A percentile compares a stretch with the other conserved stretches of the same genome.
These are phyloP conservation scores for Andrena trimmerana DNA, from an alignment of 2,888 invertebrate species.

Conservation along the genomic window DNA sequence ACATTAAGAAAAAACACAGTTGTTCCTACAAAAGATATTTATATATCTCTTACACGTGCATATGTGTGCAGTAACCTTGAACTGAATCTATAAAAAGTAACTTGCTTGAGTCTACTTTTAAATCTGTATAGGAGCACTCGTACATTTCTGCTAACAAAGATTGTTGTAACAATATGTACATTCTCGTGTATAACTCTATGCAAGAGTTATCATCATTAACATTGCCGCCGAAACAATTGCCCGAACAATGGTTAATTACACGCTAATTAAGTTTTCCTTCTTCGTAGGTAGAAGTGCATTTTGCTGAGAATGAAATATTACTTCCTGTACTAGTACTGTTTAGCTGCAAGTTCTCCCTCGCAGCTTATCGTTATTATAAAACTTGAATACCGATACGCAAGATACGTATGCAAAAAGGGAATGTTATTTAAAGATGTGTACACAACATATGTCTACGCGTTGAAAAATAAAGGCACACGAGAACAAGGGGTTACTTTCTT, in stretches of 20 bases:
- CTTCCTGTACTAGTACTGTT: background rate
- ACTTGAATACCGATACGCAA: background rate
- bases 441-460: background rate
- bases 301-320: background rate
- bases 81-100: slow-evolving; percentile 55
- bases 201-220: background rate
- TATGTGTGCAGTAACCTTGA: slow-evolving; percentile 44
- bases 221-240: background rate
- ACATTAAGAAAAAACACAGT: slow-evolving; percentile 20
- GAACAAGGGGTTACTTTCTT: background rate
- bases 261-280: background rate
- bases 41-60: slow-evolving; percentile 11
- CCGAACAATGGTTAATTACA: background rate
- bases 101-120: slow-evolving; percentile 41
- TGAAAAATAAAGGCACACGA: background rate
- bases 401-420: background rate
- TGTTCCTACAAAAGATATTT: slow-evolving; percentile 26
- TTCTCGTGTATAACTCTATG: background rate
- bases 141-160: slow-evolving; percentile 6
- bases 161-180: background rate
- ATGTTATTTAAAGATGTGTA: background rate
- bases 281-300: background rate
- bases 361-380: background rate
- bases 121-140: slow-evolving; percentile 17
- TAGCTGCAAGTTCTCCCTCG: background rate